These are phyloP conservation scores for Drosophila setifemur DNA, from an alignment of 1,140 invertebrate species.

Conservation along the genomic window DNA sequence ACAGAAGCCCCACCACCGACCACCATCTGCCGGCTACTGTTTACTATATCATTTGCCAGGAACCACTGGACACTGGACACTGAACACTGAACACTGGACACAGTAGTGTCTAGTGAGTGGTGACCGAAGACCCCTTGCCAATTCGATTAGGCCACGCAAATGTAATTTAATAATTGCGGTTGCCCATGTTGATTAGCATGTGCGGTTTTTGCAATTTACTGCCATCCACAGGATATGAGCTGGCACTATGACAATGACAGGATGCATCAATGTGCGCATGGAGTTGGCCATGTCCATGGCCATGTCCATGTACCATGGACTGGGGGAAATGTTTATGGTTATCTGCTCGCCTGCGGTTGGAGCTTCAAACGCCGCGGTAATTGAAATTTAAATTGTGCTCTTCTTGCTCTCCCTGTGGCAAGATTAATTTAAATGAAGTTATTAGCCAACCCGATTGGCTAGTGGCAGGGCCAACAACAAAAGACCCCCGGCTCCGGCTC, in stretches of 20 bases:
- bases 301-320: neutral
- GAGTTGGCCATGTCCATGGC: too few species aligned
- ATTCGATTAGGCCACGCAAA: slow-evolving; percentile 64
- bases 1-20: too few species aligned
- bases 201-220: slow-evolving; percentile 75
- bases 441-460: slow-evolving; percentile 53
- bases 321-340: slow-evolving; percentile 43
- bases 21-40: too few species aligned
- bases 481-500: slow-evolving; percentile 41
- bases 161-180: slow-evolving; percentile 80
- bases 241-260: slow-evolving; percentile 52
- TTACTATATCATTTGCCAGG: neutral
- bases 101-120: neutral
- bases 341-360: slow-evolving; percentile 54
- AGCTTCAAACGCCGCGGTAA: slow-evolving; percentile 61
- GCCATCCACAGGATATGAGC: slow-evolving; percentile 69
- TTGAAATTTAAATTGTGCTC: slow-evolving; percentile 73
- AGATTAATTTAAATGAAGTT: slow-evolving; percentile 79
- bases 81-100: neutral
- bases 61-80: neutral
- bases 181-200: slow-evolving; percentile 72
- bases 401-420: slow-evolving; percentile 11
- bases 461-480: slow-evolving; percentile 65
- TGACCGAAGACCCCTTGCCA: slow-evolving; percentile 22
- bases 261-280: slow-evolving; percentile 36